Evolutionary conservation across 2,797 vertebrate genomes (phyloP).

Genomic region (Pygocentrus nattereri): DNA sequence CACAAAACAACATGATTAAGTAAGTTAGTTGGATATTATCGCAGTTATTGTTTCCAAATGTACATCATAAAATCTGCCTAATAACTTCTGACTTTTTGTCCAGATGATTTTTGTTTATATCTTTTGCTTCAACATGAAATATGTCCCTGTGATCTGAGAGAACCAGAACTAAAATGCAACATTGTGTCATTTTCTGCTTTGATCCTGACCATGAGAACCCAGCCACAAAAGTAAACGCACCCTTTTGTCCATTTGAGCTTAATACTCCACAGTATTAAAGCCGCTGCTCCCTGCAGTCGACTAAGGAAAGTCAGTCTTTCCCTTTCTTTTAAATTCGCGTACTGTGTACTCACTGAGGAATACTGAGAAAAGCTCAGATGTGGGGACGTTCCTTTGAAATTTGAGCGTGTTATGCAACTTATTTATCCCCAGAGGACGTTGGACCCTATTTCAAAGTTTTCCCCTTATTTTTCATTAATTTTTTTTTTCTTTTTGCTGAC

Average conservation of each 20-base stretch:
- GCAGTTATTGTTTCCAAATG: too few relatives aligned
- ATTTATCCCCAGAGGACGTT: constrained; percentile 56
- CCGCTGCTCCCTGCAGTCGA: not conserved
- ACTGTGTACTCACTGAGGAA: not conserved
- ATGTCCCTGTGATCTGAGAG: too few relatives aligned
- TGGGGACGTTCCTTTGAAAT: constrained; percentile 15
- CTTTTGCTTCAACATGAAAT: too few relatives aligned
- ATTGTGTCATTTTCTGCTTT: too few relatives aligned
- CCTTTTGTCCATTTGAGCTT: not conserved
- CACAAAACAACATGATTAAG: too few relatives aligned
- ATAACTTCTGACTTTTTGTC: too few relatives aligned
- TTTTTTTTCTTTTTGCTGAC: constrained; percentile 44
- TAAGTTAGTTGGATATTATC: too few relatives aligned
- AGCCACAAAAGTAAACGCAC: too few relatives aligned
- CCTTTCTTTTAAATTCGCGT: not conserved
- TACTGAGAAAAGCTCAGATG: not conserved
- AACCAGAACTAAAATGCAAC: too few relatives aligned
- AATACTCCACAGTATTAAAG: not conserved
- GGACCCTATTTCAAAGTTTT: constrained; percentile 30
- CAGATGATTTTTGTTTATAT: too few relatives aligned
- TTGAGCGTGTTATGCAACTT: constrained; percentile 61
- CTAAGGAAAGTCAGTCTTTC: not conserved
- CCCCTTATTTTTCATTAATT: not conserved
- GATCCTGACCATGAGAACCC: too few relatives aligned
- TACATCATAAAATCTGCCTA: too few relatives aligned